Base-by-base conservation (phyloP, 1,140 invertebrate species). In the Cotesia vestalis region DNA sequence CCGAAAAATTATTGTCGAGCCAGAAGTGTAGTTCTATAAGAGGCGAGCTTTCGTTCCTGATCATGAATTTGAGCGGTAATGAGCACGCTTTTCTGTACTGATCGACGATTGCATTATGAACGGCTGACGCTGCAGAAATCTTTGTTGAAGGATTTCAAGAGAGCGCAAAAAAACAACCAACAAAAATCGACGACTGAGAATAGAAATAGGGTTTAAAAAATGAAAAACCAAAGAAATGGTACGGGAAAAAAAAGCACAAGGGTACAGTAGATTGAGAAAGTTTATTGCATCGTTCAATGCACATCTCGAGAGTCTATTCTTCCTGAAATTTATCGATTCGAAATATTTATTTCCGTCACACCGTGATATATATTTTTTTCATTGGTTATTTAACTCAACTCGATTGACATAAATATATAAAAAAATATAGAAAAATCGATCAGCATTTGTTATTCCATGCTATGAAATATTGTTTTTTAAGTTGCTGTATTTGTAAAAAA, bases 61-160 rank as follows among this genome's bases (percentile, higher is more conserved):
- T 14, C 8, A 20, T 20, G 40, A 27, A 12, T 53, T 67, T 53
- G 4, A 35, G 34, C 52, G 14, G 34, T 64, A 67, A 36, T 34
- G 46, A 53, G 66, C 40, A 27, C 36, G 66, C 66, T 67, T 53
- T 67, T 55, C 66, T 55, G 52, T 67, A 14, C 66, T 55, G 52
- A 67, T 67, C 66, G 66, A 53, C 66, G 4, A 51, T 67, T 67
- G 66, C 34, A 67, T 67, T 55, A 55, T 67, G 52, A 67, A 67
- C 35, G 51, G 66, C 66, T 67, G 66, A 55, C 66, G 34, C 46
- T 51, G 38, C 63, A 40, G 20, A 35, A 67, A 67, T 67, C 66
- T 53, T 69, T 69, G 67, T 40, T 60, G 53, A 34, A 59, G 57
- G 17, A 59, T 59, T 20, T 5, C 9, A 4, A 27, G 35, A 34